A percentile compares a stretch with the other conserved stretches of the same genome.
Evolutionary conservation across 2,797 vertebrate species (phyloP).

Genomic region (Nothura maculosa): DNA sequence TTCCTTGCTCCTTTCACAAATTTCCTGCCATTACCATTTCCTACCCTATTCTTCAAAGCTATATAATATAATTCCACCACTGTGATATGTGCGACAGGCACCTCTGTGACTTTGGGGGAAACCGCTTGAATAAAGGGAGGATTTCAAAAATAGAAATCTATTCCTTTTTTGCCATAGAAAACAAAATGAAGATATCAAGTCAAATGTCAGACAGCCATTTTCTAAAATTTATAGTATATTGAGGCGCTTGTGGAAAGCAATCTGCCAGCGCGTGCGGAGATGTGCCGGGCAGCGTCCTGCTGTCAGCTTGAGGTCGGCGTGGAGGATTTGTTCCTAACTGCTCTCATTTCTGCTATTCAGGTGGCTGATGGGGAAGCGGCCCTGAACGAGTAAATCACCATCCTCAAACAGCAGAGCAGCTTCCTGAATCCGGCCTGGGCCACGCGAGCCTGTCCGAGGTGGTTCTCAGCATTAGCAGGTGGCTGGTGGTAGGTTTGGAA

Average conservation of each 20-base stretch:
- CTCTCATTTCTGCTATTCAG: background rate
- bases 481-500: background rate
- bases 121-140: background rate
- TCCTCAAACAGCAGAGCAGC: background rate
- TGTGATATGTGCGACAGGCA: background rate
- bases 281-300: background rate
- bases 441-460: background rate
- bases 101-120: background rate
- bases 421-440: background rate
- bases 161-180: background rate
- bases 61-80: background rate
- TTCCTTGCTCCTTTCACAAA: background rate
- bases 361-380: background rate
- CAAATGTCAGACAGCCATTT: background rate
- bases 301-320: background rate
- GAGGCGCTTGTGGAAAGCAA: slow-evolving; percentile 4
- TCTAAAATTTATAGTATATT: background rate
- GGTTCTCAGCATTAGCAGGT: background rate
- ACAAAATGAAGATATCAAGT: background rate
- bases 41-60: background rate
- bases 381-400: background rate
- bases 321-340: slow-evolving; percentile 17
- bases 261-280: background rate
- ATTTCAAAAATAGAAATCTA: background rate
- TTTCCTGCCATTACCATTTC: background rate